phyloP scores from a whole-genome alignment of 2,113 vertebrate genomes.

The Anguilla rostrata region DNA sequence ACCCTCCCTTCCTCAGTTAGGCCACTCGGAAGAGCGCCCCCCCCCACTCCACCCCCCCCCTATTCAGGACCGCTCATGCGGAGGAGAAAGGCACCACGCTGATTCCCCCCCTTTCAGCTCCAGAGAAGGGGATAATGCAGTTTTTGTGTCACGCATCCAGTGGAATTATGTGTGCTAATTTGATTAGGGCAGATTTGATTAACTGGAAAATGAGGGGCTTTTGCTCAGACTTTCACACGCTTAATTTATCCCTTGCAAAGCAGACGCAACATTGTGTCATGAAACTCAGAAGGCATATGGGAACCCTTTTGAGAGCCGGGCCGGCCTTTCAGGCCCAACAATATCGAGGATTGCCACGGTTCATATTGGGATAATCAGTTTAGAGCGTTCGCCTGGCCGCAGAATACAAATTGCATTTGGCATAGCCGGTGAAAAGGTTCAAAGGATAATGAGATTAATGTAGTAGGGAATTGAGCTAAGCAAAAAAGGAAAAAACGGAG shows the following conservation, averaged over 20 bases:
- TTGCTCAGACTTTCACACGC: slow-evolving; percentile 99
- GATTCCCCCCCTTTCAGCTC: slow-evolving; percentile 95
- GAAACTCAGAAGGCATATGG: slow-evolving; percentile 99
- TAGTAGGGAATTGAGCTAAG: slow-evolving; percentile 92
- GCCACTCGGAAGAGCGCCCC: slow-evolving; percentile 76
- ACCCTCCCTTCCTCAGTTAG: slow-evolving; percentile 83
- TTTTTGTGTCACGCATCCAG: slow-evolving; percentile 98
- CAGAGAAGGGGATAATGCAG: slow-evolving; percentile 94
- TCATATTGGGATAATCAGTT: slow-evolving; percentile 99
- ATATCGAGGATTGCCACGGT: slow-evolving; percentile 96
- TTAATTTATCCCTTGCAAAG: slow-evolving; percentile 99
- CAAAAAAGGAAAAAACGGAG: slow-evolving; percentile 54
- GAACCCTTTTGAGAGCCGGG: slow-evolving; percentile 91
- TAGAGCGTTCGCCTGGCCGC: slow-evolving; percentile 92
- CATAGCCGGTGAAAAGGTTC: slow-evolving; percentile 97
- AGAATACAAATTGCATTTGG: slow-evolving; percentile 99
- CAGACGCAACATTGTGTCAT: slow-evolving; percentile 99
- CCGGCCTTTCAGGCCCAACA: slow-evolving; percentile 94
- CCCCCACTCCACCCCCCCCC: slow-evolving; percentile 55
- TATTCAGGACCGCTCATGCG: slow-evolving; percentile 91
- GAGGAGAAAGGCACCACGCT: slow-evolving; percentile 91
- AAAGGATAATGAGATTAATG: slow-evolving; percentile 99
- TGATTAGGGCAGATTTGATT: slow-evolving; percentile 99
- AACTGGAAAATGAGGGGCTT: slow-evolving; percentile 99
- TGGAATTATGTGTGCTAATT: slow-evolving; percentile 99